Evolutionary conservation across 2,113 vertebrate species (phyloP).

Genomic region (Leptobrachium ailaonicum): DNA sequence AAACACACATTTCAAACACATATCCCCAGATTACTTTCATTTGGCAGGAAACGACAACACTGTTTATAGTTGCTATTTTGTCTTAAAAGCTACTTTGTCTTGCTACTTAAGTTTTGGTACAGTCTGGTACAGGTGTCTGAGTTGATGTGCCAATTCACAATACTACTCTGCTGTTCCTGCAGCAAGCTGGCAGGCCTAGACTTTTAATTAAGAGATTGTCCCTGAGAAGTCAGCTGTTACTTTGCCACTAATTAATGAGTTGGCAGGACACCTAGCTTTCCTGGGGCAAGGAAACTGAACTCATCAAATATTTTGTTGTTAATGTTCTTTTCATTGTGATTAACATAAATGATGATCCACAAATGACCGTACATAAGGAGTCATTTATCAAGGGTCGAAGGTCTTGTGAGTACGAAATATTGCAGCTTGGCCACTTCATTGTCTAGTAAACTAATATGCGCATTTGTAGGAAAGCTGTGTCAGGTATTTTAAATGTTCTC

Average conservation of each 20-base stretch:
- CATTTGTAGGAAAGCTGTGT: neutral
- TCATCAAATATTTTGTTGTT: slow-evolving; percentile 50
- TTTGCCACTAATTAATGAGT: slow-evolving; percentile 42
- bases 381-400: slow-evolving; percentile 37
- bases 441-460: slow-evolving; percentile 2
- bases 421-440: slow-evolving; percentile 20
- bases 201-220: slow-evolving; percentile 44
- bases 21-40: too few relatives aligned
- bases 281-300: slow-evolving; percentile 44
- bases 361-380: slow-evolving; percentile 47
- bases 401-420: slow-evolving; percentile 29
- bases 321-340: slow-evolving; percentile 47
- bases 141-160: slow-evolving; percentile 37
- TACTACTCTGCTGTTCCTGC: slow-evolving; percentile 34
- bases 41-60: neutral
- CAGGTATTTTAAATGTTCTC: neutral
- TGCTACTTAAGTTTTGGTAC: neutral
- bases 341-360: slow-evolving; percentile 49
- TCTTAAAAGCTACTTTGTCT: slow-evolving; percentile 10
- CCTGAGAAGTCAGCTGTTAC: slow-evolving; percentile 45
- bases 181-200: slow-evolving; percentile 23
- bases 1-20: too few relatives aligned
- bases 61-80: slow-evolving; percentile 3
- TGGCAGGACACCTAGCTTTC: slow-evolving; percentile 44
- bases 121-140: slow-evolving; percentile 37